Evolutionary conservation across 2,888 invertebrate genomes (phyloP).

Genomic region (Allolobophora icterica): DNA sequence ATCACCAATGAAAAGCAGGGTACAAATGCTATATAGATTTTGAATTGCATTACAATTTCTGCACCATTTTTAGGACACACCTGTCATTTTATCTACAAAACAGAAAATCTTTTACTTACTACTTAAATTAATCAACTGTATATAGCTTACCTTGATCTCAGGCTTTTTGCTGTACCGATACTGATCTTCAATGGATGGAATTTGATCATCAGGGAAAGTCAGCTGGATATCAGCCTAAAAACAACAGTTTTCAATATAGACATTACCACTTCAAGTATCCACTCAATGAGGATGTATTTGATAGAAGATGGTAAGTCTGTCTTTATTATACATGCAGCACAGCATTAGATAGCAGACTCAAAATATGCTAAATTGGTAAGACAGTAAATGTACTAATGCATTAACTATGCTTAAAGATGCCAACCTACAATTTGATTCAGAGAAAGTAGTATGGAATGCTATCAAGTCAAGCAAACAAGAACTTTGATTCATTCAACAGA

Average conservation of each 20-base stretch:
- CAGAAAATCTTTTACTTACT: background rate
- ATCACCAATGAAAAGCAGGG: background rate
- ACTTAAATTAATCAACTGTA: background rate
- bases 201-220: conserved; percentile 70
- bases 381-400: background rate
- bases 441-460: background rate
- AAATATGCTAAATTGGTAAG: background rate
- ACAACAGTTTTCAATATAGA: background rate
- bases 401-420: background rate
- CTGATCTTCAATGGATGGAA: conserved; percentile 38
- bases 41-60: background rate
- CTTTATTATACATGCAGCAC: background rate
- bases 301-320: background rate
- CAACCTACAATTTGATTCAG: background rate
- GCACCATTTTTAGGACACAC: background rate
- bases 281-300: background rate
- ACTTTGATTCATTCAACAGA: background rate
- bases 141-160: conserved; percentile 70
- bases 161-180: conserved; percentile 68
- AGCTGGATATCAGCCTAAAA: conserved; percentile 74
- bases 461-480: background rate
- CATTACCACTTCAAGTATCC: background rate
- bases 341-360: background rate
- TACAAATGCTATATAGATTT: background rate
- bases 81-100: background rate